Conservation (phyloP, 2,888 invertebrate genomes). For the Cosmia trapezina region DNA sequence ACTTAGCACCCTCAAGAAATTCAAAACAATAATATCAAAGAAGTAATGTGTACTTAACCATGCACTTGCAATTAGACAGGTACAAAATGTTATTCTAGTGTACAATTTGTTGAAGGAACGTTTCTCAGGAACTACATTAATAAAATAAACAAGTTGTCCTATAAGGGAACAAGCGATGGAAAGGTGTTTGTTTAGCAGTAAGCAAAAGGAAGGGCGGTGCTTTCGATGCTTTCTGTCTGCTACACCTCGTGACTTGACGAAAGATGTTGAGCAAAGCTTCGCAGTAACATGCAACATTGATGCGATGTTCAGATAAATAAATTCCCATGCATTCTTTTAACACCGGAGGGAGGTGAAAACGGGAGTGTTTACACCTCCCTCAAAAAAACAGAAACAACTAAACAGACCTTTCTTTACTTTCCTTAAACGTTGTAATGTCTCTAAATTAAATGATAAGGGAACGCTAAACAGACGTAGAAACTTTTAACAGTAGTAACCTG, state of each 20-base stretch:
- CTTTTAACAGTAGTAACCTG: constrained; percentile 9
- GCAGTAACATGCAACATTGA: constrained; percentile 24
- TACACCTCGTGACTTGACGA: constrained; percentile 65
- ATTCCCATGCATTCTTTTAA: constrained; percentile 55
- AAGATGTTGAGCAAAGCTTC: constrained; percentile 60
- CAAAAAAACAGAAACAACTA: constrained; percentile 37
- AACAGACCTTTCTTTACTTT: constrained; percentile 16
- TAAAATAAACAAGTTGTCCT: constrained; percentile 69
- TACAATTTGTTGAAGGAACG: constrained; percentile 2
- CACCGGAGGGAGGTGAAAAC: no score
- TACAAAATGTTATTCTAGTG: constrained; percentile 8
- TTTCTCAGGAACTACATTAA: constrained; percentile 64
- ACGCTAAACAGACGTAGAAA: neutral
- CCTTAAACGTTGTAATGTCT: constrained; percentile 1
- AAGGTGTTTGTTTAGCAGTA: constrained; percentile 47
- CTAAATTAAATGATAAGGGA: neutral
- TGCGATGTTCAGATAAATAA: constrained; percentile 39
- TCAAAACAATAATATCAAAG: constrained; percentile 1
- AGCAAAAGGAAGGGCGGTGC: constrained; percentile 54
- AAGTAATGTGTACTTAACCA: neutral
- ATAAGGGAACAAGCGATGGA: constrained; percentile 36
- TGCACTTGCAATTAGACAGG: constrained; percentile 7
- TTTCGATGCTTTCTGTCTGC: constrained; percentile 66
- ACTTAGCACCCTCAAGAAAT: neutral
- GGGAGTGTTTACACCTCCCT: constrained; percentile 27